Conservation (phyloP, 2,888 invertebrate species). For the Temnothorax rugatulus region DNA sequence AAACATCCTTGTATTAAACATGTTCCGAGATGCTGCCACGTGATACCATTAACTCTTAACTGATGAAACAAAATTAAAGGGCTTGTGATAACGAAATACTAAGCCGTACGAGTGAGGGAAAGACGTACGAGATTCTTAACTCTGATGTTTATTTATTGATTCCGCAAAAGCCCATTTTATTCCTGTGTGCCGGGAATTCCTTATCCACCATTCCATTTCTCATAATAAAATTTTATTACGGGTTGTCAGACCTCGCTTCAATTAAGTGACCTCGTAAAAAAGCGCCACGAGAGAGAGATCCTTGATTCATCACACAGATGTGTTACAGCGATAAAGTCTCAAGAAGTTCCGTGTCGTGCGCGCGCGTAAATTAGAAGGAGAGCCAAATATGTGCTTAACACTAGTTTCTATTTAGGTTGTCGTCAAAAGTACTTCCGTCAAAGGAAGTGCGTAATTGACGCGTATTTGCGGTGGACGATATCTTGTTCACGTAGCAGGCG, state of each 20-base stretch:
- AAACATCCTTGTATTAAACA: conserved; percentile 53
- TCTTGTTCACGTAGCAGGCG: conserved; percentile 9
- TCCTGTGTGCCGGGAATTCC: not conserved
- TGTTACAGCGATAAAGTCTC: not conserved
- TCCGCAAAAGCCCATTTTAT: not conserved
- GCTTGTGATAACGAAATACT: conserved; percentile 31
- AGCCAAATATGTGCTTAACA: conserved; percentile 31
- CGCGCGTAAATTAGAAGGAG: conserved; percentile 27
- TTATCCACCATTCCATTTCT: not conserved
- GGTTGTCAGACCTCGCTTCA: not conserved
- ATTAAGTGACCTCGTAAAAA: conserved; percentile 1
- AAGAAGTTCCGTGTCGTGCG: not conserved
- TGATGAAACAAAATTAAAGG: conserved; percentile 50
- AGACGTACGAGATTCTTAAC: conserved; percentile 38
- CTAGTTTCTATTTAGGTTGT: conserved; percentile 13
- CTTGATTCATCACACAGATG: conserved; percentile 14
- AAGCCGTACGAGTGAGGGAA: not conserved
- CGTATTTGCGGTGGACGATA: not conserved
- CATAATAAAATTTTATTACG: not conserved
- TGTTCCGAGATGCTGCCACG: conserved; percentile 41
- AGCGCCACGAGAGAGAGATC: not conserved
- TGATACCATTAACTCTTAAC: conserved; percentile 50
- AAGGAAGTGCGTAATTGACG: conserved; percentile 16
- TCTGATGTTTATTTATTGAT: conserved; percentile 47
- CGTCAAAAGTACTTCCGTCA: not conserved